Evolutionary conservation across 2,797 vertebrate species (phyloP), one percentile per base, ranked within the genome.

Genomic region (Channallabes apus): DNA sequence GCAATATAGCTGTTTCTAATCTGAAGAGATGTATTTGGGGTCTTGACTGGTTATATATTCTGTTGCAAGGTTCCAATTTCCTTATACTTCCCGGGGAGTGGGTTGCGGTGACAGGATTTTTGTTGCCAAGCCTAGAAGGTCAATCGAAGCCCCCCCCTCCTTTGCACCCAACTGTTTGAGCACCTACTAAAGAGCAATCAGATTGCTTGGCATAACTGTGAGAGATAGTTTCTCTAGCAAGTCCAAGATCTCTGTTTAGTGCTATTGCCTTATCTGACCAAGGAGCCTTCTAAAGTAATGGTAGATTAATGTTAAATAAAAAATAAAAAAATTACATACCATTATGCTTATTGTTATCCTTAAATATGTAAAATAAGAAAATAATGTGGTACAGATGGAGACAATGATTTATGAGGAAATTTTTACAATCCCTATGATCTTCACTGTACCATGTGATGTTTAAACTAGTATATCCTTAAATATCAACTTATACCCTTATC

Each of bases 1-100:
- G 73, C 35, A 64, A 79, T 84, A 79, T 84, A 87, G 87, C 67
- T 87, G 88, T 75, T 84, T 32, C 27, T 72, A 58, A 59, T n/a
- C 54, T 38, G 2, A 72, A 54, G 64, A 68, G 41, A 56, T 68
- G 18, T 22, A 14, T 56, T 68, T 67, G 17, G 11, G 46, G 32
- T 79, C 58, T 79, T 6, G 0, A 2, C 22, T 64, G 61, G 77
- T 79, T 79, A 41, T 38, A 62, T 46, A 54, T 32, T 68, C 41
- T 29, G 27, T 22, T 54, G 46, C 72, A 29, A 29, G 14, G 27
- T 29, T 46, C 14, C 9, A 46, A 32, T 76, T 59, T 78, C 56
- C 65, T 35, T 68, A n/a, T 38, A 62, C 24, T 18, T 76, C 56
- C 4, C 8, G 9, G 27, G 17, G 18, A 29, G 7, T 2, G 27